Evolutionary conservation across 2,113 vertebrate species (phyloP).

Genomic region (Melanerpes formicivorus): DNA sequence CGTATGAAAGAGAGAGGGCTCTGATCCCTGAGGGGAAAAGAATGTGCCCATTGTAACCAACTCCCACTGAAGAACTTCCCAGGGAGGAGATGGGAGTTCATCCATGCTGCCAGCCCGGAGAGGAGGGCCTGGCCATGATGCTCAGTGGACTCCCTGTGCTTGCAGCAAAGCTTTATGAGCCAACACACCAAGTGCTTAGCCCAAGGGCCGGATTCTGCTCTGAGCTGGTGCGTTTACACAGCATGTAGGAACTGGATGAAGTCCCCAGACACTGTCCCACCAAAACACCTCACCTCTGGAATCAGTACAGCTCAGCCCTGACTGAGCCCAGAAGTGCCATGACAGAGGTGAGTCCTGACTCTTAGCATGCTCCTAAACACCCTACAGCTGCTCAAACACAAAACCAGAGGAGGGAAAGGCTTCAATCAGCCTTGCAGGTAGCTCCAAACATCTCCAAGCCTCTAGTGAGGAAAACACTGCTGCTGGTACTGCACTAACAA

Average conservation of each 20-base stretch:
- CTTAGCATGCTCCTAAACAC: not conserved
- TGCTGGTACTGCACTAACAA: not conserved
- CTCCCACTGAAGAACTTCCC: not conserved
- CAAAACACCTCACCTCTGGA: not conserved
- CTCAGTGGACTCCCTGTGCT: not conserved
- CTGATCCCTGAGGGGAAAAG: not conserved
- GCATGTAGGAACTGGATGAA: not conserved
- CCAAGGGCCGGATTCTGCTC: not conserved
- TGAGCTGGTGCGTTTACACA: rapidly evolving
- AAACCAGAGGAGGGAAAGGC: not conserved
- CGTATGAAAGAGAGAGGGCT: not conserved
- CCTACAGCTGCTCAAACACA: not conserved
- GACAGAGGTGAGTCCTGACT: not conserved
- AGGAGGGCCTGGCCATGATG: rapidly evolving
- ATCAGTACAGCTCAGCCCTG: not conserved
- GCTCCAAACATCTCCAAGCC: not conserved
- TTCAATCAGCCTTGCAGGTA: not conserved
- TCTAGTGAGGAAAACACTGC: not conserved
- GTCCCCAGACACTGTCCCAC: not conserved
- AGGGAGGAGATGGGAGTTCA: not conserved
- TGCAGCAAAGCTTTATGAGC: not conserved
- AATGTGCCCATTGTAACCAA: not conserved
- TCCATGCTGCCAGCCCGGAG: rapidly evolving
- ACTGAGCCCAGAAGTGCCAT: not conserved
- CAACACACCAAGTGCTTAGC: not conserved